phyloP scores from a whole-genome alignment of 2,888 invertebrate genomes.

The Limnephilus marmoratus region DNA sequence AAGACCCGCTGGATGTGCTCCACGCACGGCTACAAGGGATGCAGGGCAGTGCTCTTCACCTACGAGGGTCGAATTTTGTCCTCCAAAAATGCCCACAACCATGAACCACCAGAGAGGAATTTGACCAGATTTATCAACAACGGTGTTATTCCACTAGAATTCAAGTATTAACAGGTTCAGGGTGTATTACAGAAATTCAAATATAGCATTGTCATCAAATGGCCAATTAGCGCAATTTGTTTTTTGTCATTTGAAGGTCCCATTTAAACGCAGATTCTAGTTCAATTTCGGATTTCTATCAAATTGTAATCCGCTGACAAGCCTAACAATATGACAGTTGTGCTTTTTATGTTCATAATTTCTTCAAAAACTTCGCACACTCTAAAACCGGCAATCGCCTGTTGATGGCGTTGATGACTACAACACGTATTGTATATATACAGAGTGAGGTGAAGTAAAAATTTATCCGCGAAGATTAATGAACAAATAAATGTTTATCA shows the following conservation, averaged over 20 bases:
- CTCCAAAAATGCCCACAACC: constrained; percentile 73
- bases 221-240: too few relatives aligned
- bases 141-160: background rate
- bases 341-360: too few relatives aligned
- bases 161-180: background rate
- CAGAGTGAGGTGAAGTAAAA: too few relatives aligned
- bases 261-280: too few relatives aligned
- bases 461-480: too few relatives aligned
- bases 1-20: constrained; percentile 68
- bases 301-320: too few relatives aligned
- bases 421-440: constrained; percentile 72
- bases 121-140: background rate
- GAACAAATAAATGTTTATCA: too few relatives aligned
- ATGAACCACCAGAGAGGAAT: constrained; percentile 68
- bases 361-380: background rate
- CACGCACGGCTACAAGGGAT: constrained; percentile 72
- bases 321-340: too few relatives aligned
- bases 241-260: too few relatives aligned
- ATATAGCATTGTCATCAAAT: too few relatives aligned
- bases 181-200: too few relatives aligned
- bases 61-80: constrained; percentile 73
- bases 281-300: too few relatives aligned
- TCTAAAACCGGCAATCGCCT: constrained; percentile 70
- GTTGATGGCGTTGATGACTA: constrained; percentile 72
- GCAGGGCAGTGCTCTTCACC: constrained; percentile 74